phyloP scores from a whole-genome alignment of 2,888 invertebrate genomes.

The Mythimna impura region DNA sequence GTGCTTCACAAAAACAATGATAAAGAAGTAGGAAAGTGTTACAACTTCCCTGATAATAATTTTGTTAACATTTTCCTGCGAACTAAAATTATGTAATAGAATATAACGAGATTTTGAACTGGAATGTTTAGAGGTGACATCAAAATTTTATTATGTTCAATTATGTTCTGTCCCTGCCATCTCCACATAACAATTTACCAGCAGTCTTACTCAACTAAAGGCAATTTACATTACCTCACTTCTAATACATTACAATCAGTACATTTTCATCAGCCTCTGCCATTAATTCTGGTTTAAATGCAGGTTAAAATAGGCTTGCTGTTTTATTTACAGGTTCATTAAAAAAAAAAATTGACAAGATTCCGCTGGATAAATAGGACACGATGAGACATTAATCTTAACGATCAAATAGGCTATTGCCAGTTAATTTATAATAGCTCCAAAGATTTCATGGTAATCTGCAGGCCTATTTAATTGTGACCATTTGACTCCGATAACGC shows the following conservation, averaged over 20 bases:
- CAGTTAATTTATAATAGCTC: constrained; percentile 12
- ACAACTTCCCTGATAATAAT: background rate
- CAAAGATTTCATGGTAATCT: background rate
- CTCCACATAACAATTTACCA: constrained; percentile 12
- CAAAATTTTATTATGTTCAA: constrained; percentile 4
- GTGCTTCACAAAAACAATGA: background rate
- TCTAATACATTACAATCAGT: constrained; percentile 49
- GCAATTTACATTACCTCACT: constrained; percentile 25
- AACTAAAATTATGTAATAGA: background rate
- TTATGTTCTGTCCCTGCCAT: background rate
- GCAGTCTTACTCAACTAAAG: constrained; percentile 20
- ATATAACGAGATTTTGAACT: background rate
- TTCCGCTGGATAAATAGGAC: background rate
- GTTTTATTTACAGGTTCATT: background rate
- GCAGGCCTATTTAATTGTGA: background rate
- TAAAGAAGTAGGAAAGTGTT: background rate
- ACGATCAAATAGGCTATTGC: background rate
- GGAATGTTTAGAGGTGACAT: background rate
- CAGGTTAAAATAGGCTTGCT: background rate
- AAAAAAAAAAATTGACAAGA: constrained; percentile 1
- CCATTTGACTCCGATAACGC: background rate
- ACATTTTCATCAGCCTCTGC: constrained; percentile 20
- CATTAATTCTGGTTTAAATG: constrained; percentile 12
- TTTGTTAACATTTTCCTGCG: constrained; percentile 10
- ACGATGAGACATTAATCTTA: background rate